Conservation (phyloP, 2,797 vertebrate species). For the Anomalospiza imberbis region DNA sequence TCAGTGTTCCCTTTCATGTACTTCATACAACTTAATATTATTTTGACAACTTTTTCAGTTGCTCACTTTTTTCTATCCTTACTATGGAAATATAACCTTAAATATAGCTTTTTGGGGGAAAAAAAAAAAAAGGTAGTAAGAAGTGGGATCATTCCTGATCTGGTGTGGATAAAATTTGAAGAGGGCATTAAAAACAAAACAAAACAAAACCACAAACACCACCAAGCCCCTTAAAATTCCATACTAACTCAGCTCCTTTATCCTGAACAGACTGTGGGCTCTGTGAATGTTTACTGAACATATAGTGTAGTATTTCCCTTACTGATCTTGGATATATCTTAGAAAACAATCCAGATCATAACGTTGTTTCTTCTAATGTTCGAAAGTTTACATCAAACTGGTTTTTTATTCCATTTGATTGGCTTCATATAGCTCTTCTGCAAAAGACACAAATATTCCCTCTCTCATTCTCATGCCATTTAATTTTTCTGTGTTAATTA, state of each 20-base stretch:
- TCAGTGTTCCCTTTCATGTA: neutral
- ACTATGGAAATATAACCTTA: neutral
- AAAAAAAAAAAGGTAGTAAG: neutral
- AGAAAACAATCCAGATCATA: neutral
- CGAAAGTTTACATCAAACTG: neutral
- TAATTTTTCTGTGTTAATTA: neutral
- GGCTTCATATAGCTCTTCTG: neutral
- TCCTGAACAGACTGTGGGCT: neutral
- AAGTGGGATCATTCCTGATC: neutral
- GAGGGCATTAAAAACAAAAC: neutral
- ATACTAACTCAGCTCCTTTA: neutral
- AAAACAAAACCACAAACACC: neutral
- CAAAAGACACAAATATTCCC: neutral
- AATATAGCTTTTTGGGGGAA: neutral
- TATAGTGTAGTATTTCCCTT: neutral
- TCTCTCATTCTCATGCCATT: neutral
- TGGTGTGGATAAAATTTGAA: neutral
- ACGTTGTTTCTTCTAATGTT: neutral
- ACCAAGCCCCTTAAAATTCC: neutral
- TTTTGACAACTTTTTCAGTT: neutral
- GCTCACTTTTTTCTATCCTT: neutral
- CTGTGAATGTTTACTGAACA: neutral
- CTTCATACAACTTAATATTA: neutral
- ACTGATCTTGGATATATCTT: neutral
- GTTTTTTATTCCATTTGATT: neutral